These are phyloP conservation scores for Anomalospiza imberbis DNA, from an alignment of 2,797 vertebrate species.

Conservation along the genomic window DNA sequence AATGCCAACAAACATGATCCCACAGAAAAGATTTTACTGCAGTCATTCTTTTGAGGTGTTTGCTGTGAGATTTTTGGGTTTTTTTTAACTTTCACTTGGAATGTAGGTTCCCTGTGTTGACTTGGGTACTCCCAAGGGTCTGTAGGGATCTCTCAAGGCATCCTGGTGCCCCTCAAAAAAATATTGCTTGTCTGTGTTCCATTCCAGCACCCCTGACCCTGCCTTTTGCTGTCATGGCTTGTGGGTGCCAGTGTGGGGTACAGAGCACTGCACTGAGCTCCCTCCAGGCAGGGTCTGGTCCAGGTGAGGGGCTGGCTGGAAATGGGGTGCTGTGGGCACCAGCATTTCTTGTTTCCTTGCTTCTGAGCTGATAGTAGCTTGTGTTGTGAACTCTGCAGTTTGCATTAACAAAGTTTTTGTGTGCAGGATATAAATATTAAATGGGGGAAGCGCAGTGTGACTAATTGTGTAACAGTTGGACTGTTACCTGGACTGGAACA, in stretches of 20 bases:
- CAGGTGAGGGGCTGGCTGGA: background rate
- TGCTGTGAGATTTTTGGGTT: background rate
- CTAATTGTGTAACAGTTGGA: background rate
- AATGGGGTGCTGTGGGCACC: background rate
- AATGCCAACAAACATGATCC: background rate
- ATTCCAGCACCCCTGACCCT: background rate
- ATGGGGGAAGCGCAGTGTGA: background rate
- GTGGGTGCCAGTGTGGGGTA: rapidly evolving
- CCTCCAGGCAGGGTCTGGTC: background rate
- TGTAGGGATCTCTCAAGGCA: background rate
- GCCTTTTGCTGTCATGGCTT: background rate
- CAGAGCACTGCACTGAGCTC: background rate
- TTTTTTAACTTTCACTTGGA: background rate
- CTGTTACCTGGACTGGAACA: background rate
- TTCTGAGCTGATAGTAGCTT: background rate
- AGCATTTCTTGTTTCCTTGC: background rate
- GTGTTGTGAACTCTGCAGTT: background rate
- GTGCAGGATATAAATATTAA: background rate
- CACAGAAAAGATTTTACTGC: background rate
- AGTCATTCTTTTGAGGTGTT: background rate
- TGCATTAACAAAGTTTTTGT: background rate
- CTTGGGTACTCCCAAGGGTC: background rate
- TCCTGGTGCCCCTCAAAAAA: background rate
- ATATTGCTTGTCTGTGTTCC: background rate
- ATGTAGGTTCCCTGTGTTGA: background rate